These are phyloP conservation scores for Bubo scandiacus DNA, from an alignment of 2,113 vertebrate genomes.

Conservation along the genomic window DNA sequence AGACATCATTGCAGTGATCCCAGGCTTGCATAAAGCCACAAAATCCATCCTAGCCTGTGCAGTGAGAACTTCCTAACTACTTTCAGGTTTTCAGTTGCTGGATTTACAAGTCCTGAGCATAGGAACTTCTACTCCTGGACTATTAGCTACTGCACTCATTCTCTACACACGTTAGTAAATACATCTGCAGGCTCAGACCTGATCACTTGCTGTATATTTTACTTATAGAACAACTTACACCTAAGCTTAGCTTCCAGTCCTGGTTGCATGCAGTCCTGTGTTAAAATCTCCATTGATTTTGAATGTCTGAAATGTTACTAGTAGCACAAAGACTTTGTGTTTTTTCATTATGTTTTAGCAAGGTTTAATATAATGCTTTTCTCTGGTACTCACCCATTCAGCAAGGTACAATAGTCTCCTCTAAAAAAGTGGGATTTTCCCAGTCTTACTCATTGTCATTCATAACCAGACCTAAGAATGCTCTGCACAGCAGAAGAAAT, in stretches of 20 bases:
- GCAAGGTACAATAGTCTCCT: not conserved
- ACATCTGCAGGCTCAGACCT: not conserved
- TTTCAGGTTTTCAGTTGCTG: not conserved
- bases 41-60: not conserved
- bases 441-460: not conserved
- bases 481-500: not conserved
- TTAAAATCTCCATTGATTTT: not conserved
- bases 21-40: not conserved
- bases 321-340: not conserved
- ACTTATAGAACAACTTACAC: not conserved
- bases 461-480: not conserved
- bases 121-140: not conserved
- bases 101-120: not conserved
- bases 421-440: not conserved
- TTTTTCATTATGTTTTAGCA: not conserved
- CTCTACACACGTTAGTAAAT: not conserved
- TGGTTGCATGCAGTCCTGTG: not conserved
- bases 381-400: not conserved
- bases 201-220: not conserved
- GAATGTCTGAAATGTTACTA: not conserved
- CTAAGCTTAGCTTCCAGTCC: not conserved
- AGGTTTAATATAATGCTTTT: not conserved
- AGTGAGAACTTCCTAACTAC: not conserved
- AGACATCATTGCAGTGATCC: not conserved
- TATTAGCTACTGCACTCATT: not conserved